A percentile compares a stretch with the other conserved stretches of the same genome.
phyloP scores from a whole-genome alignment of 2,113 vertebrate species.

The Noturus placidus region DNA sequence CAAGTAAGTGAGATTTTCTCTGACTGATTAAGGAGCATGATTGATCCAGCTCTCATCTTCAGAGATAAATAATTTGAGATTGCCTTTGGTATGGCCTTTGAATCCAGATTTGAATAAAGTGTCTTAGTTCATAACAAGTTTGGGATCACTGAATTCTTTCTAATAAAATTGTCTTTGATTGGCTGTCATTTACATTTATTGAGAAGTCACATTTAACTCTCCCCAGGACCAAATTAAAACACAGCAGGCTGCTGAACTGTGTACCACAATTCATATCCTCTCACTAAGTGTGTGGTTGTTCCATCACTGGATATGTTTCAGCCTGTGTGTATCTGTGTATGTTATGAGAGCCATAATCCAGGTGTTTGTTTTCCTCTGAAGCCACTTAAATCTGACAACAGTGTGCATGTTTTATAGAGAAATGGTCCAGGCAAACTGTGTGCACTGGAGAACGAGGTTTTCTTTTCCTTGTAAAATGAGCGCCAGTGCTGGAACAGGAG shows the following conservation, averaged over 20 bases:
- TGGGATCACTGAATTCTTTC: neutral
- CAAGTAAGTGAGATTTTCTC: too few species aligned
- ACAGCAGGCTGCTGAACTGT: neutral
- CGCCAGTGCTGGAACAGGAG: constrained; percentile 86
- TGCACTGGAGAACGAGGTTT: constrained; percentile 90
- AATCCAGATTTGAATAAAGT: neutral
- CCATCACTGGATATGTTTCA: neutral
- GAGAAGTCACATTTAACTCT: neutral
- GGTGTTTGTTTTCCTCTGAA: too few species aligned
- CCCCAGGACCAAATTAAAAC: neutral
- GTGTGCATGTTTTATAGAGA: constrained; percentile 72
- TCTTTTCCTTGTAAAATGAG: constrained; percentile 96
- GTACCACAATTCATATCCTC: neutral
- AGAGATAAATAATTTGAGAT: neutral
- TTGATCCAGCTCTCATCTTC: too few species aligned
- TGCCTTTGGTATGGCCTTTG: neutral
- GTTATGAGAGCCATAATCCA: neutral
- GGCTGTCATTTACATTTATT: neutral
- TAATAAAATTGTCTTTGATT: neutral
- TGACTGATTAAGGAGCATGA: too few species aligned
- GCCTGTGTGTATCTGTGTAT: neutral
- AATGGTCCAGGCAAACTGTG: constrained; percentile 91
- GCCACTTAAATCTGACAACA: too few species aligned
- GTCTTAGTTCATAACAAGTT: neutral
- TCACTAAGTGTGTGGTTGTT: neutral